Percentiles rank a stretch among this genome's conserved stretches.
Evolutionary conservation across 2,797 vertebrate genomes (phyloP).

Genomic region (Phyllotis vaccarum): DNA sequence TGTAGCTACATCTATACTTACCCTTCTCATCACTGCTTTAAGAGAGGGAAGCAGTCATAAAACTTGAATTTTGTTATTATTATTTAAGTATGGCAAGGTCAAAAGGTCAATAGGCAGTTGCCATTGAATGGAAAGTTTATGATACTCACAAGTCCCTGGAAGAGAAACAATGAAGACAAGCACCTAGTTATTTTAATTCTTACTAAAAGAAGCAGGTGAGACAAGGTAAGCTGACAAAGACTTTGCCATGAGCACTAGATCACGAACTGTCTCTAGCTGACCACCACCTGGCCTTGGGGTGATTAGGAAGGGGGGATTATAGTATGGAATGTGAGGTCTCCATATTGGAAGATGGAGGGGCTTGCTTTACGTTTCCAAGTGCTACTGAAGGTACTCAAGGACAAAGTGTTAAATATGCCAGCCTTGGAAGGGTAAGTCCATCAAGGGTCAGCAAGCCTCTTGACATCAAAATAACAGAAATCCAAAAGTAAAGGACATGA

Average conservation of each 20-base stretch:
- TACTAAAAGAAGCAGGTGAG: background rate
- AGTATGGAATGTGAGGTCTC: background rate
- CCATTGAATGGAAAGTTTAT: background rate
- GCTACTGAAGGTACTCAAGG: background rate
- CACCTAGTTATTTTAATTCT: background rate
- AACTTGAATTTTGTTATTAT: background rate
- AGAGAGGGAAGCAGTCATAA: background rate
- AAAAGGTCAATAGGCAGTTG: background rate
- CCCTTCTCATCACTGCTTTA: background rate
- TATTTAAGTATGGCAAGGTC: background rate
- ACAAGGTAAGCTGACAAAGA: background rate
- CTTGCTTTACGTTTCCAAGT: constrained; percentile 9
- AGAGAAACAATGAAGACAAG: background rate
- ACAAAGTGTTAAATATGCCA: background rate
- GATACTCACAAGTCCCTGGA: background rate
- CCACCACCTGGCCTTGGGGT: background rate
- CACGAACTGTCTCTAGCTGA: background rate
- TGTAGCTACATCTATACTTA: background rate
- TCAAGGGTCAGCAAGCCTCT: background rate
- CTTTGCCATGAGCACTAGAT: background rate
- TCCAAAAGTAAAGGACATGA: background rate
- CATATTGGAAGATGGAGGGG: background rate
- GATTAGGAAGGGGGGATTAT: background rate
- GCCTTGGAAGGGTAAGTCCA: background rate
- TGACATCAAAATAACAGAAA: background rate